Base-by-base conservation (phyloP, 1,140 invertebrate genomes). In the Drosophila neocordata region DNA sequence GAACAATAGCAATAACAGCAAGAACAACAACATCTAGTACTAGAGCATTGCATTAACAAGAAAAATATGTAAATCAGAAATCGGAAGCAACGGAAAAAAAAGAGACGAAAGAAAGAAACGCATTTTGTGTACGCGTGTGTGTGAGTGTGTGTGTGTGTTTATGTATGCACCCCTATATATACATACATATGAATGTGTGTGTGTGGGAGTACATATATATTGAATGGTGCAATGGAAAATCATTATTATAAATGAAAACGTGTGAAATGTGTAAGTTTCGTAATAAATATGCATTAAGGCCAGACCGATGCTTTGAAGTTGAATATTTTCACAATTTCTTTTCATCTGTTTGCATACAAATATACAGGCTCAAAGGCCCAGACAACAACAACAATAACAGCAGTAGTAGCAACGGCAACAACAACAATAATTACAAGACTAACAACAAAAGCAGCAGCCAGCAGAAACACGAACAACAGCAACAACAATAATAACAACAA, bases 191-290 rank as follows among this genome's bases (percentile, higher is more conserved):
- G 38, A 18, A 11, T 69, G 41, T 61, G 68, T 56, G 69, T 77
- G 70, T 61, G 37, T 80, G 66, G 13, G 15, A 65, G 53, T 73
- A 31, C 27, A 31, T 31, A 61, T 77, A 74, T 31, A 56, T 65
- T 85, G 82, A 73, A 72, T 69, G 79, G 82, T 78, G 72, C 83
- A 87, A 76, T 79, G 83, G 79, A 87, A 87, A 87, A 89, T 70
- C 63, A 73, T 82, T 79, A 83, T 88, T 76, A 87, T 88, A 79
- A 87, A 87, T 87, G 79, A 88, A 87, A 87, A 87, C 55, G 60
- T 27, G 69, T 69, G 84, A 89, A 88, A 88, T 88, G 83, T 88
- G 83, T 88, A 88, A 87, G 84, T 88, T 72, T 53, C 69, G 56
- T 62, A 70, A 38, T 53, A 61, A 53, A 79, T 79, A 70, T 58